These are phyloP conservation scores for Ceratotherium simum DNA, from an alignment of 2,113 vertebrate species.

Conservation along the genomic window DNA sequence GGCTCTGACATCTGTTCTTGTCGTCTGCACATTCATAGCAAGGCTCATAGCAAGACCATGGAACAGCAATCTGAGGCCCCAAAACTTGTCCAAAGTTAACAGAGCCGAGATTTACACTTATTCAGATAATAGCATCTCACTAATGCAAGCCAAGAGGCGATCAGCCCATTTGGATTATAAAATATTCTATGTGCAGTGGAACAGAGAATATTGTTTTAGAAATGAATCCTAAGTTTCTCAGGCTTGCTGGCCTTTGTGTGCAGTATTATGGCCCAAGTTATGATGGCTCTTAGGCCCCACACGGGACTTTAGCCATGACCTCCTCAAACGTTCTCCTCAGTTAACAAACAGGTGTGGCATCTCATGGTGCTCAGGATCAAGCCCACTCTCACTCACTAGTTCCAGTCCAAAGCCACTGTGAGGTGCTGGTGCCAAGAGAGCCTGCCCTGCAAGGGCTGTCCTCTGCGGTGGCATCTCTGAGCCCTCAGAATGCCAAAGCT, in stretches of 20 bases:
- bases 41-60: not conserved
- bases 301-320: not conserved
- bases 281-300: not conserved
- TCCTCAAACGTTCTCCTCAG: not conserved
- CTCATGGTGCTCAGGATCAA: not conserved
- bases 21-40: constrained; percentile 9
- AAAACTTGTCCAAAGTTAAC: not conserved
- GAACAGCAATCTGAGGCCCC: not conserved
- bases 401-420: not conserved
- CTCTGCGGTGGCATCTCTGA: not conserved
- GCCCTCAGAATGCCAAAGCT: not conserved
- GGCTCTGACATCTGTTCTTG: constrained; percentile 73
- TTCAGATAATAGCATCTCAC: constrained; percentile 27
- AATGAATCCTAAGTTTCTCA: not conserved
- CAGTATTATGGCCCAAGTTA: not conserved
- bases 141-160: not conserved
- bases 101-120: constrained; percentile 26
- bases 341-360: not conserved
- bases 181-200: not conserved
- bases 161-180: not conserved
- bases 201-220: constrained; percentile 16
- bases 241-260: not conserved
- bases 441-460: not conserved
- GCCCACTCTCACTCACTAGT: not conserved
- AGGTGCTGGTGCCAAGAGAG: not conserved